These are phyloP conservation scores for Theonella swinhoei DNA, from an alignment of 37 sponge, comb jelly and placozoan species.

Conservation along the genomic window DNA sequence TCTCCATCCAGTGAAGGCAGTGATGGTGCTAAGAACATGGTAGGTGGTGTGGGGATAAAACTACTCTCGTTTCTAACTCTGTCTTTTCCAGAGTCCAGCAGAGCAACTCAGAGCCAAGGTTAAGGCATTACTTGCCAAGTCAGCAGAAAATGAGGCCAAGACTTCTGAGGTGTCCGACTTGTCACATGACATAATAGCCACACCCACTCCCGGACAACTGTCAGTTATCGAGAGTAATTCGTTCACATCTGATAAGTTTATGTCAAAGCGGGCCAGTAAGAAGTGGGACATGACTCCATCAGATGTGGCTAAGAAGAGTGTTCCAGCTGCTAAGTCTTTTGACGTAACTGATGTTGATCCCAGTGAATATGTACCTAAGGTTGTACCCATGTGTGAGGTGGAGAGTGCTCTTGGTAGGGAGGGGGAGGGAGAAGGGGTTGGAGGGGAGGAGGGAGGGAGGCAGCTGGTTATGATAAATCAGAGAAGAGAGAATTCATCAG, in stretches of 20 bases:
- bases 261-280: conserved; percentile 5
- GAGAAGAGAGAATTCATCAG: too few species aligned
- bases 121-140: conserved; percentile 42
- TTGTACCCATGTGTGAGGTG: too few species aligned
- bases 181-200: background rate
- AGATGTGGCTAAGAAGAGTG: too few species aligned
- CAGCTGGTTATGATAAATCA: background rate
- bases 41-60: background rate
- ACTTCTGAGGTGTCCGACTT: too few species aligned
- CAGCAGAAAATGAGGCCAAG: background rate
- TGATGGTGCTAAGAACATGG: conserved; percentile 30
- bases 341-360: conserved; percentile 23
- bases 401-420: background rate
- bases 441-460: background rate
- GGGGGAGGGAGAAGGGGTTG: background rate
- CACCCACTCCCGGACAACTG: conserved; percentile 15
- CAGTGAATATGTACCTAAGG: conserved; percentile 48
- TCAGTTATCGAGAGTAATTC: conserved; percentile 22
- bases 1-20: too few species aligned
- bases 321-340: too few species aligned
- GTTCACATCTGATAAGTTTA: conserved; percentile 18
- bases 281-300: too few species aligned
- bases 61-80: background rate
- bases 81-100: conserved; percentile 61
- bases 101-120: conserved; percentile 45